Evolutionary conservation across 1,140 invertebrate genomes (phyloP).

Genomic region (Leptoteleia sp.): DNA sequence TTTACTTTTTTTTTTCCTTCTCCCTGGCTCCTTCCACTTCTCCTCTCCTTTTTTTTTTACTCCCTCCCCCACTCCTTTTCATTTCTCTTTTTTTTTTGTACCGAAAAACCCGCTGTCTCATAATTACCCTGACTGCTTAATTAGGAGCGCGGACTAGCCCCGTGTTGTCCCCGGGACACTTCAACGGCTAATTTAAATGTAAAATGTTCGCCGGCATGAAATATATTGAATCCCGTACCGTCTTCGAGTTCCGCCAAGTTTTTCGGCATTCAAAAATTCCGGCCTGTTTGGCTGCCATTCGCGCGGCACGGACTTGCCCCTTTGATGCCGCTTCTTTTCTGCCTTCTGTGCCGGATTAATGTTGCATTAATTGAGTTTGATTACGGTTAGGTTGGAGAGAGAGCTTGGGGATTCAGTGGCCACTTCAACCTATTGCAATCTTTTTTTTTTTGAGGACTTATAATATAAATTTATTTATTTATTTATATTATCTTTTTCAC

Average conservation of each 20-base stretch:
- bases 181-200: constrained; percentile 52
- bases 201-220: constrained; percentile 51
- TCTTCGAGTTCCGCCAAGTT: constrained; percentile 54
- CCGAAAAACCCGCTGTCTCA: constrained; percentile 52
- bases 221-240: constrained; percentile 62
- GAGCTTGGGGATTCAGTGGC: too few relatives aligned
- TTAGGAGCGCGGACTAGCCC: too few relatives aligned
- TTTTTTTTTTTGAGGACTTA: too few relatives aligned
- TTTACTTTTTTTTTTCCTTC: background rate
- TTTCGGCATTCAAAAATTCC: constrained; percentile 56
- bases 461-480: too few relatives aligned
- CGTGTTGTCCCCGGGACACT: constrained; percentile 54
- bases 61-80: background rate
- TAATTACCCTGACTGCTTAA: constrained; percentile 55
- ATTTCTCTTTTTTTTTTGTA: constrained; percentile 15
- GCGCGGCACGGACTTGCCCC: constrained; percentile 1
- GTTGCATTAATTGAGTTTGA: constrained; percentile 54
- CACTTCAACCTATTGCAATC: too few relatives aligned
- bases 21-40: background rate
- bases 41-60: constrained; percentile 10
- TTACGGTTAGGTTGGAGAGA: constrained; percentile 7
- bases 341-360: constrained; percentile 38
- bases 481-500: too few relatives aligned
- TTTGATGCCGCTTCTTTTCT: constrained; percentile 31
- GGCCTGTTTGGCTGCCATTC: constrained; percentile 30